Conservation (phyloP, 1,140 invertebrate genomes). For the Cydia splendana region DNA sequence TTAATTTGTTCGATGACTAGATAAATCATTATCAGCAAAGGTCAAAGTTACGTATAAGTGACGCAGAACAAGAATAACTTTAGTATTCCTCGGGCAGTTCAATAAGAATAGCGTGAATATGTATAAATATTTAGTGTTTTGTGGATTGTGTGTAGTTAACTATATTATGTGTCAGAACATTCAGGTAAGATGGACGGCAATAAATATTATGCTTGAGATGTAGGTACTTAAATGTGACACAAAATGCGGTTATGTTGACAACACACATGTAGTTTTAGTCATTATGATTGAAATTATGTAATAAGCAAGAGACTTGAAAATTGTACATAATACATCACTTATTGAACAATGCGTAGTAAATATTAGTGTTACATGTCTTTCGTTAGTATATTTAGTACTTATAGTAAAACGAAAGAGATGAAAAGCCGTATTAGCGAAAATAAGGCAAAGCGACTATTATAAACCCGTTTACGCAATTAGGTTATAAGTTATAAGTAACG, state of each 20-base stretch:
- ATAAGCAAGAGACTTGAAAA: too few relatives aligned
- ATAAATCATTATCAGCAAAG: conserved; percentile 6
- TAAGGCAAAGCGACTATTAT: too few relatives aligned
- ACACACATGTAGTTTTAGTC: not conserved
- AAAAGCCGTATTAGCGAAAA: too few relatives aligned
- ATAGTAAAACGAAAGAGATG: too few relatives aligned
- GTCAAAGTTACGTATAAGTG: conserved; percentile 9
- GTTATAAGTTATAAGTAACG: too few relatives aligned
- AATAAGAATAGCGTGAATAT: not conserved
- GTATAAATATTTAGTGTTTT: not conserved
- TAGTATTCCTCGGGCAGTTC: not conserved
- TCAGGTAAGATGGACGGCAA: not conserved
- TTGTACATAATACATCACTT: too few relatives aligned
- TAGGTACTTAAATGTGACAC: not conserved
- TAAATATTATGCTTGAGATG: not conserved
- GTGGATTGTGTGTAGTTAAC: not conserved
- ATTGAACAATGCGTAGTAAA: too few relatives aligned
- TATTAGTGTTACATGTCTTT: too few relatives aligned
- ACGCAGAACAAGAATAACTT: not conserved
- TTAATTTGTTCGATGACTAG: not conserved
- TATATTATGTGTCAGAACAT: not conserved
- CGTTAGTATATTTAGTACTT: too few relatives aligned
- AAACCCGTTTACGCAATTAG: too few relatives aligned
- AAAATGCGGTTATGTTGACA: not conserved
- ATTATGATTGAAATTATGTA: not conserved